These are phyloP conservation scores for Leucosticte australis DNA, from an alignment of 2,113 vertebrate species.

Conservation along the genomic window DNA sequence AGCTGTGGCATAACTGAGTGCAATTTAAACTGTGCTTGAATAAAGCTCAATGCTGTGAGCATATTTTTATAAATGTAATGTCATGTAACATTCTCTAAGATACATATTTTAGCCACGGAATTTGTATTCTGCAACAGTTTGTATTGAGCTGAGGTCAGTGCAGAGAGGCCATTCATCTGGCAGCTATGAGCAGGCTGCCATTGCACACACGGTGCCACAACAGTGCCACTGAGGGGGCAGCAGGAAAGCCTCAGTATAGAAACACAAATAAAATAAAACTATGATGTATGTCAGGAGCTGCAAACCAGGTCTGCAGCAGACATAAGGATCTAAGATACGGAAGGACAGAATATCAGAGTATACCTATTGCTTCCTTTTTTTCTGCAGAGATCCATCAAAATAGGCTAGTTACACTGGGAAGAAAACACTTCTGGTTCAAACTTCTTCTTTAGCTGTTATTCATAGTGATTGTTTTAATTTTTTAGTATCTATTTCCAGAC, in stretches of 20 bases:
- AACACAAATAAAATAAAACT: neutral
- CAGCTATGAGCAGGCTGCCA: neutral
- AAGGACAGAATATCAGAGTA: neutral
- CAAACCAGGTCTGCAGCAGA: neutral
- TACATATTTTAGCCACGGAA: neutral
- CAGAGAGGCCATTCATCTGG: neutral
- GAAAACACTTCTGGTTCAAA: neutral
- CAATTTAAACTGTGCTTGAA: neutral
- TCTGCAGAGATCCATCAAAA: neutral
- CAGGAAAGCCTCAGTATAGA: neutral
- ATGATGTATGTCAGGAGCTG: neutral
- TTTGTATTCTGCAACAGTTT: neutral
- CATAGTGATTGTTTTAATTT: neutral
- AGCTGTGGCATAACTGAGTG: neutral
- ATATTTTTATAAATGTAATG: neutral
- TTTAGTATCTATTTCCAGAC: neutral
- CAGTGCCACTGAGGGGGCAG: neutral
- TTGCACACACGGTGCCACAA: accelerated
- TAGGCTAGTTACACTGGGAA: neutral
- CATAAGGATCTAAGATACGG: neutral
- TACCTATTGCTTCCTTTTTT: neutral
- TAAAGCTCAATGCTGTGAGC: neutral
- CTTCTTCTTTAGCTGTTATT: neutral
- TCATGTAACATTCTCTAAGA: neutral
- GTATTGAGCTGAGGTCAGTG: neutral